Percentiles rank a stretch among this genome's conserved stretches.
Conservation (phyloP, 2,797 vertebrate species). For the Sphenodon punctatus region DNA sequence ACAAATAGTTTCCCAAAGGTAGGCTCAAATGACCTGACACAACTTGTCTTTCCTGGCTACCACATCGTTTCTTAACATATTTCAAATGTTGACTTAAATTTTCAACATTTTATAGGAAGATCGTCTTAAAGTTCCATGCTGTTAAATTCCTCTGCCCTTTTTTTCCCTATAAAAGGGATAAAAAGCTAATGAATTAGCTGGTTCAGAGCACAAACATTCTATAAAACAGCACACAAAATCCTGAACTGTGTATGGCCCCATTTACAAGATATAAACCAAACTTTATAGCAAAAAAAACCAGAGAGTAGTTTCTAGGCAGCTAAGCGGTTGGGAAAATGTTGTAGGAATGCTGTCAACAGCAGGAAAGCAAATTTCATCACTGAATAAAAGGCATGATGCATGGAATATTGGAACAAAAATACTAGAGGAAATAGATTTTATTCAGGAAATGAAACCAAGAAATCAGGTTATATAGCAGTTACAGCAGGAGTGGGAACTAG, state of each 20-base stretch:
- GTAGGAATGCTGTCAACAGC: background rate
- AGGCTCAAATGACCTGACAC: background rate
- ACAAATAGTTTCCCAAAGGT: background rate
- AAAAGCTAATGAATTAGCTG: background rate
- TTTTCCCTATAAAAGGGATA: background rate
- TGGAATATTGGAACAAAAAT: background rate
- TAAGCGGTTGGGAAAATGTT: background rate
- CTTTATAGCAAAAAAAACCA: background rate
- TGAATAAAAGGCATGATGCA: background rate
- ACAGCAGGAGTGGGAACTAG: rapidly evolving
- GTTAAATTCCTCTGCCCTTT: background rate
- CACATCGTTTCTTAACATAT: background rate
- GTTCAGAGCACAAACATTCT: background rate
- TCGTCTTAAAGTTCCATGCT: background rate
- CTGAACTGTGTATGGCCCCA: background rate
- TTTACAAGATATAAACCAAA: background rate
- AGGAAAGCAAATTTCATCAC: background rate
- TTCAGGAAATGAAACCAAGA: background rate
- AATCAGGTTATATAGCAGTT: rapidly evolving
- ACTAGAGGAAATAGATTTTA: rapidly evolving
- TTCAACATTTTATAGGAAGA: background rate
- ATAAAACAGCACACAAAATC: background rate
- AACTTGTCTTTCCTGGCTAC: background rate
- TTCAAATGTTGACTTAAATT: background rate
- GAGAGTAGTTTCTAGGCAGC: background rate